phyloP scores from a whole-genome alignment of 2,797 vertebrate species.

The Pteropus rufus region DNA sequence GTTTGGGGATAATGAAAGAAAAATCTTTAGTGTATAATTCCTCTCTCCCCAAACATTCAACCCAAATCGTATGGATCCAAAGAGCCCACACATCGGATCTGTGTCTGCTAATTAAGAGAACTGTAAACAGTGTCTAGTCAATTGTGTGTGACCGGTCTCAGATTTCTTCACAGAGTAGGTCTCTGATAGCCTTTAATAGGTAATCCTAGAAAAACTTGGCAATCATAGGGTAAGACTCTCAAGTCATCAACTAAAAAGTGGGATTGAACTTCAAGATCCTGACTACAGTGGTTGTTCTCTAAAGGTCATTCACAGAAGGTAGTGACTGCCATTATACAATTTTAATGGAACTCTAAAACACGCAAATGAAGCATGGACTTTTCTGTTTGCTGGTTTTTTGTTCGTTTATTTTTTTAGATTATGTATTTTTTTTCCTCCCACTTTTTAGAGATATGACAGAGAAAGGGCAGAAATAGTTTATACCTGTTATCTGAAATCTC shows the following conservation, averaged over 20 bases:
- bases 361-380: background rate
- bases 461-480: background rate
- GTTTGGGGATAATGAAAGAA: background rate
- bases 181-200: background rate
- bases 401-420: background rate
- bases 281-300: background rate
- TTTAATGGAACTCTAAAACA: background rate
- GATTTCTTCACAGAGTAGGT: background rate
- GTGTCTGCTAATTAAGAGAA: background rate
- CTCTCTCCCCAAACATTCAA: background rate
- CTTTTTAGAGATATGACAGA: background rate
- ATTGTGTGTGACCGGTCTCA: background rate
- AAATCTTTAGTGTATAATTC: background rate
- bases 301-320: background rate
- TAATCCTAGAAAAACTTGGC: background rate
- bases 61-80: background rate
- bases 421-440: background rate
- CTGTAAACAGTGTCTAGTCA: background rate
- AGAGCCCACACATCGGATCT: background rate
- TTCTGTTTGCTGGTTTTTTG: background rate
- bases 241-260: constrained; percentile 8
- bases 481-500: background rate
- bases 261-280: background rate
- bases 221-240: background rate
- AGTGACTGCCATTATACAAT: background rate